Base-by-base conservation (phyloP, 2,113 vertebrate species). In the Propithecus coquereli region DNA sequence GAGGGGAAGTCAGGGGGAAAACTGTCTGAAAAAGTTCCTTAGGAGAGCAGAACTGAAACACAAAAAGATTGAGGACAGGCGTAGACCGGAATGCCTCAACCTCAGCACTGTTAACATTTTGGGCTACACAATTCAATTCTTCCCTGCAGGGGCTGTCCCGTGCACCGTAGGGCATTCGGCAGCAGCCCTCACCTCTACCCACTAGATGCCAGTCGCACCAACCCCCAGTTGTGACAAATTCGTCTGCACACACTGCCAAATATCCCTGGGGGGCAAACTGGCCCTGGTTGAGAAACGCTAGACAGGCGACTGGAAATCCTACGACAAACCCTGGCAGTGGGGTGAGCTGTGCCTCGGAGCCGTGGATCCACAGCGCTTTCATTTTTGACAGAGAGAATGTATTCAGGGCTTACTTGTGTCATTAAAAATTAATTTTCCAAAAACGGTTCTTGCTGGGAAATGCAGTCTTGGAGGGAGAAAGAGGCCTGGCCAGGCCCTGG, bases 341-440 rank as follows among this genome's bases (percentile, higher is more conserved):
- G 27, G n/a, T 14, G 27, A 66, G 27, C 47, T 50, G 27, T 1
- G 6, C 43, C 14, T 30, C 1, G 4, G 22, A 23, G 20, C 88
- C 96, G 88, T 50, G 47, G 71, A 85, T 34, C n/a, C 16, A 0
- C 2, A 40, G 34, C 0, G 12, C 91, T 82, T 91, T 63, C 91
- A 18, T 91, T 94, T 94, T 73, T 93, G 89, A 97, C 91, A 94
- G 57, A 52, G n/a, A 93, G 45, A 92, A 88, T 91, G 61, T 63
- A 91, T 93, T 81, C 50, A 73, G 66, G 82, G 73, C 93, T 94
- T 77, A 81, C 68, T 45, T 30, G 43, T 76, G 59, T 82, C 66
- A 85, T 96, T 94, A 97, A 97, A 97, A 88, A 85, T 97, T 95
- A 91, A 95, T 89, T 95, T 93, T 95, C 59, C 5, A 88, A 88